Evolutionary conservation across 2,797 vertebrate genomes (phyloP).

Genomic region (Siniperca undulata): DNA sequence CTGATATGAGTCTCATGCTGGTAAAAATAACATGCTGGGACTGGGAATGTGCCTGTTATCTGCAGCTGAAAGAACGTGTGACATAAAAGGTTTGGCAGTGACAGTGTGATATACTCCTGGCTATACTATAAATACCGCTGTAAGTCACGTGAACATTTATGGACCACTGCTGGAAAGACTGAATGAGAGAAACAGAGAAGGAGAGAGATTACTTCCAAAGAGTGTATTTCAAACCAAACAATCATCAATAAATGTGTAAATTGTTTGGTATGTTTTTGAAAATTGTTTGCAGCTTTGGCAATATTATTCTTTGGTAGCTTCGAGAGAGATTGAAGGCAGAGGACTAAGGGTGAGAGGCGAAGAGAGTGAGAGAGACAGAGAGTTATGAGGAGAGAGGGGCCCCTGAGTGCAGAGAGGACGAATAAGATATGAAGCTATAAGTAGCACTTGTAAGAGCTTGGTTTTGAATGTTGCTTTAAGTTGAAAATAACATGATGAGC

Average conservation of each 20-base stretch:
- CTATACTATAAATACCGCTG: conserved; percentile 48
- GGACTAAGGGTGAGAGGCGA: background rate
- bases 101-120: conserved; percentile 11
- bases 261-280: background rate
- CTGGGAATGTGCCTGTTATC: conserved; percentile 30
- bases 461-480: conserved; percentile 49
- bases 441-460: conserved; percentile 59
- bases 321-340: background rate
- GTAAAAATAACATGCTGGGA: conserved; percentile 60
- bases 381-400: conserved; percentile 23
- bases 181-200: background rate
- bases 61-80: conserved; percentile 55
- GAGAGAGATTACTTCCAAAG: background rate
- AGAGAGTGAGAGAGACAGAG: background rate
- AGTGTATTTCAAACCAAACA: background rate
- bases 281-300: background rate
- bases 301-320: background rate
- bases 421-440: conserved; percentile 81
- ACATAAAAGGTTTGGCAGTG: conserved; percentile 31
- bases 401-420: conserved; percentile 59
- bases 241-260: background rate
- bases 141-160: conserved; percentile 17
- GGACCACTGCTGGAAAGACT: background rate
- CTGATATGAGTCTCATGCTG: conserved; percentile 24
- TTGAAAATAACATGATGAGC: conserved; percentile 62